Base-by-base conservation (phyloP, 2,888 invertebrate genomes). In the Spodoptera littoralis region DNA sequence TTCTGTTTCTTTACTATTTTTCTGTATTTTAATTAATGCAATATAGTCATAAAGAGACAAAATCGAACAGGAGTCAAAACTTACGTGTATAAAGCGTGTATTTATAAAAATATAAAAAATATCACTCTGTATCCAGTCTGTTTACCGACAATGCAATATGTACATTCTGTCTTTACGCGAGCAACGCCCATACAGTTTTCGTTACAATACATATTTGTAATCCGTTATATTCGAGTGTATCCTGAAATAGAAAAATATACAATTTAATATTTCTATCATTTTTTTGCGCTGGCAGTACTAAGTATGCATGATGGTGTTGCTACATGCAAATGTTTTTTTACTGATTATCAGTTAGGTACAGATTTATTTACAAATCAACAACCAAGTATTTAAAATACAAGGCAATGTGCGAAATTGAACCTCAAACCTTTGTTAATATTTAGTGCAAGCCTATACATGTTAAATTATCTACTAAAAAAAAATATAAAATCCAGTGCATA, bases 151-250 rank as follows among this genome's bases (percentile, higher is more conserved):
- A 30, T 48, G 45, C 58, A 50, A 55, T 59, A 66, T 73, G 45
- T 68, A 68, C 52, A 65, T 68, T 72, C 63, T 45, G 58, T 60
- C 58, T 55, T 84, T 88, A 93, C 70, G 91, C 90, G 44, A 94
- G 88, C 60, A 94, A 85, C 12, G 91, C 91, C 91, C 88, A 92
- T 41, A 93, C 92, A 1, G 91, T 90, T 89, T 90, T 89, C 61
- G 93, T 91, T 58, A 93, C 91, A 72, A 94, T 85, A 71, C 86
- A 88, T 83, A 94, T 90, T 82, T 90, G 82, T 79, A 92, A 79
- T 81, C 93, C 94, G 57, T 93, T 91, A 93, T 89, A 93, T 91
- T 92, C 92, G 88, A 94, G 90, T 86, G 89, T 90, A 89, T 89
- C 92, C 94, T 94, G 93, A 80, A 93, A 94, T 84, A 72, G 78